Base-by-base conservation (phyloP, 1,140 invertebrate genomes). In the Grapholita molesta region DNA sequence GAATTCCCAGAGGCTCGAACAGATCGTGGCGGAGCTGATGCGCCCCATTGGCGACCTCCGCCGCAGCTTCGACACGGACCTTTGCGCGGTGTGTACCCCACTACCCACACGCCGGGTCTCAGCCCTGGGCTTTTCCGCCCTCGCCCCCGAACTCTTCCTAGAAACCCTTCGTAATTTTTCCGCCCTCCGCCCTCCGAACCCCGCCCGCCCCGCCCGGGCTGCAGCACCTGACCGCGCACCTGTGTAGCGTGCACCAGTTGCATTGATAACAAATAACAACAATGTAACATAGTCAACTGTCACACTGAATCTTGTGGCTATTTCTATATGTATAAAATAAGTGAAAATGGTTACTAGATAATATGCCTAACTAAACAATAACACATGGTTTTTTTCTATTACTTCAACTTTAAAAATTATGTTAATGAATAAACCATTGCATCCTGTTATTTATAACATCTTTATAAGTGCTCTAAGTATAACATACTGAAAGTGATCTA, bases 21-120 rank as follows among this genome's bases (percentile, higher is more conserved):
- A 90, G 74, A 91, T 92, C 35, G 86, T 92, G 78, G 88, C 87
- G 77, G 84, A 89, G 84, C 77, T 91, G 85, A 91, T 91, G 90
- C 82, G 77, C 69, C 89, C 90, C 74, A 87, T 90, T 81, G 86
- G 80, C 81, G 87, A 91, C 74, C 68, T 78, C 82, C 82, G 83
- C 77, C 88, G 83, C 42, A 89, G 79, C 80, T 92, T 92, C 83
- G 86, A 92, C 78, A 88, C 84, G 53, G 87, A 92, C 75, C 77
- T 88, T 28, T 83, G 82, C 82, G 82, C 86, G 84, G 90, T 92
- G 70, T 87, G 86, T 80, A 30, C n/a, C n/a, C n/a, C n/a, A n/a
- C n/a, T n/a, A n/a, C n/a, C n/a, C 30, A 15, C 53, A 15, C 11
- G 25, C 15, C 24, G 25, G 18, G 25, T 21, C 3, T 12, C 15